Conservation (phyloP, 2,113 vertebrate genomes). For the Chamaetylas fuelleborni region DNA sequence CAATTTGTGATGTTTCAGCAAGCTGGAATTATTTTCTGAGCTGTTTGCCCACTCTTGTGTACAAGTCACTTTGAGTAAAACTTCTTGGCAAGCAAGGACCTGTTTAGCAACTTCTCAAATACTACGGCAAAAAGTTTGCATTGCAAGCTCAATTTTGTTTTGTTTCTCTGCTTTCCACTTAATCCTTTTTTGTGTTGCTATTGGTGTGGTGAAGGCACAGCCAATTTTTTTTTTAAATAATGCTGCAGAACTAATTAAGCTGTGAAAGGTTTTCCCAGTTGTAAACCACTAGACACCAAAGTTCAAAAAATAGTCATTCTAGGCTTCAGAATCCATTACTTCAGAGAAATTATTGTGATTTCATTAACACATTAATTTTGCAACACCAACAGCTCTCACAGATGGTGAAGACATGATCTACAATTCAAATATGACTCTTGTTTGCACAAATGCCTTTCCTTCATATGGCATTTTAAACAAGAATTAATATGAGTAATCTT, state of each 20-base stretch:
- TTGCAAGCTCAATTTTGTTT: conserved; percentile 48
- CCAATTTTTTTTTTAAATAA: conserved; percentile 71
- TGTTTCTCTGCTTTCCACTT: conserved; percentile 37
- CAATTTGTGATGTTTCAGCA: conserved; percentile 69
- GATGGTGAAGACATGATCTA: conserved; percentile 86
- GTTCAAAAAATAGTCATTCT: conserved; percentile 82
- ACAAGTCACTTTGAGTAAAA: conserved; percentile 74
- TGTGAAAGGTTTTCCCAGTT: conserved; percentile 78
- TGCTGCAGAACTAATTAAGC: conserved; percentile 80
- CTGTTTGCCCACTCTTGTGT: conserved; percentile 72
- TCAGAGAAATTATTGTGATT: conserved; percentile 87
- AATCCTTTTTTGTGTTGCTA: conserved; percentile 43
- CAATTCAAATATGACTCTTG: conserved; percentile 88
- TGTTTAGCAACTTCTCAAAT: conserved; percentile 79
- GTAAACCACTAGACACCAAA: conserved; percentile 80
- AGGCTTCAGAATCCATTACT: conserved; percentile 80
- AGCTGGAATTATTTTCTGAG: conserved; percentile 74
- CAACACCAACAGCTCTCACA: conserved; percentile 87
- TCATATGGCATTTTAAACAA: conserved; percentile 88
- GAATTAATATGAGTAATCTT: conserved; percentile 86
- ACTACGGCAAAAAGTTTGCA: conserved; percentile 72
- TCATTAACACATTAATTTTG: conserved; percentile 89
- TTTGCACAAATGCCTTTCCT: conserved; percentile 87
- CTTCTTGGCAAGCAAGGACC: conserved; percentile 72
- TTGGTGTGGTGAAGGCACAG: conserved; percentile 66